Percentiles rank a stretch among this genome's conserved stretches.
Conservation (phyloP, 2,113 vertebrate genomes). For the Falco punctatus region DNA sequence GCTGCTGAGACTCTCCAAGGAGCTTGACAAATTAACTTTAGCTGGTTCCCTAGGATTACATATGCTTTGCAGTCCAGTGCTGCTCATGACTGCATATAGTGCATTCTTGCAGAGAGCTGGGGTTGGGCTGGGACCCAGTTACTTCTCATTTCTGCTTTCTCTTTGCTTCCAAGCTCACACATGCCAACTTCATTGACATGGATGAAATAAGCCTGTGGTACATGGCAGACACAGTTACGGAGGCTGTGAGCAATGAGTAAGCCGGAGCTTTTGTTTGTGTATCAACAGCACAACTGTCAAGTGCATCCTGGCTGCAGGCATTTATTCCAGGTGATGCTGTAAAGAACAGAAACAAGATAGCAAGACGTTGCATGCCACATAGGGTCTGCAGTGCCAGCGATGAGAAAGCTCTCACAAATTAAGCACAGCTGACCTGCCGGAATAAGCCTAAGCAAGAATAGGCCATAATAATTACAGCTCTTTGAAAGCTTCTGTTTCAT, state of each 20-base stretch:
- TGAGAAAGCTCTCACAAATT: neutral
- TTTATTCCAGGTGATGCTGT: neutral
- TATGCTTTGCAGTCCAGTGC: neutral
- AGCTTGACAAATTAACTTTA: neutral
- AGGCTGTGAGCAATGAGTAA: neutral
- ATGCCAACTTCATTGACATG: accelerated
- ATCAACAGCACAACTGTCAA: neutral
- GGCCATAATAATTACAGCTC: neutral
- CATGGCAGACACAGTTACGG: neutral
- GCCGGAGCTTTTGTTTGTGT: neutral
- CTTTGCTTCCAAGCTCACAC: neutral
- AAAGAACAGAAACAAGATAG: neutral
- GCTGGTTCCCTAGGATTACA: neutral
- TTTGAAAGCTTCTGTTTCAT: neutral
- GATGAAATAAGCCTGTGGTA: neutral
- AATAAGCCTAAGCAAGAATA: neutral
- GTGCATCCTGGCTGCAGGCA: neutral
- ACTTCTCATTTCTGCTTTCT: neutral
- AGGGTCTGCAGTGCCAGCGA: neutral
- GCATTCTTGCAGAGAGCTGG: neutral
- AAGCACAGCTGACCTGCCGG: neutral
- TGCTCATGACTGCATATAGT: neutral
- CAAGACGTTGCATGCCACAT: neutral
- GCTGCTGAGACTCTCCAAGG: neutral
- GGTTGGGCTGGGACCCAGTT: neutral